phyloP scores from a whole-genome alignment of 2,888 invertebrate species.

The Oegoconia quadripuncta region DNA sequence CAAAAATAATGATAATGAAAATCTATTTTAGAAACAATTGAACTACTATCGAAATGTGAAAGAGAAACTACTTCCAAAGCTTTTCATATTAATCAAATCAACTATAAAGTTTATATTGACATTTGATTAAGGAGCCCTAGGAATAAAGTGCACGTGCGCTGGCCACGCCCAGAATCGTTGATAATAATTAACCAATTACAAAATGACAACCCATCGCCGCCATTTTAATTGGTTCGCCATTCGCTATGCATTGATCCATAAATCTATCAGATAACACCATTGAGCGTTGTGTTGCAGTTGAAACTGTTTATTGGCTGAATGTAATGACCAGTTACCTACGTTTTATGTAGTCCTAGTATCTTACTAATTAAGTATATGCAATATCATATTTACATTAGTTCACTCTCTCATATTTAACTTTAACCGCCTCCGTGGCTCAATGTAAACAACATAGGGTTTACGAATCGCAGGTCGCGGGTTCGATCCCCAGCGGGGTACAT shows the following conservation, averaged over 20 bases:
- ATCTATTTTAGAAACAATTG: too few relatives aligned
- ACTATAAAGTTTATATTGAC: too few relatives aligned
- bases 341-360: constrained; percentile 18
- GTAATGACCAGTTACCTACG: neutral
- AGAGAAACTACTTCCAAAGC: too few relatives aligned
- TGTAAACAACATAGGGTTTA: too few relatives aligned
- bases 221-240: constrained; percentile 70
- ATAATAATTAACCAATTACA: constrained; percentile 77
- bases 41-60: too few relatives aligned
- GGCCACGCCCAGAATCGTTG: constrained; percentile 58
- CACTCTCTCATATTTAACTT: too few relatives aligned
- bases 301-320: constrained; percentile 5
- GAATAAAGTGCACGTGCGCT: constrained; percentile 35
- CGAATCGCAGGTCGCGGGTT: too few relatives aligned
- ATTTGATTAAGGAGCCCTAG: constrained; percentile 7
- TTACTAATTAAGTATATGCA: constrained; percentile 24
- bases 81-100: too few relatives aligned
- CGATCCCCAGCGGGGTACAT: too few relatives aligned
- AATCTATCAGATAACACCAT: constrained; percentile 32
- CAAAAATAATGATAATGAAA: neutral
- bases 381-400: too few relatives aligned
- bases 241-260: constrained; percentile 51
- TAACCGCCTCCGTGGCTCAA: too few relatives aligned
- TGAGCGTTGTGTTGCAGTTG: constrained; percentile 15
- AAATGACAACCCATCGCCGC: constrained; percentile 67